Evolutionary conservation across 1,140 invertebrate genomes (phyloP).

Genomic region (Scylla paramamosain): DNA sequence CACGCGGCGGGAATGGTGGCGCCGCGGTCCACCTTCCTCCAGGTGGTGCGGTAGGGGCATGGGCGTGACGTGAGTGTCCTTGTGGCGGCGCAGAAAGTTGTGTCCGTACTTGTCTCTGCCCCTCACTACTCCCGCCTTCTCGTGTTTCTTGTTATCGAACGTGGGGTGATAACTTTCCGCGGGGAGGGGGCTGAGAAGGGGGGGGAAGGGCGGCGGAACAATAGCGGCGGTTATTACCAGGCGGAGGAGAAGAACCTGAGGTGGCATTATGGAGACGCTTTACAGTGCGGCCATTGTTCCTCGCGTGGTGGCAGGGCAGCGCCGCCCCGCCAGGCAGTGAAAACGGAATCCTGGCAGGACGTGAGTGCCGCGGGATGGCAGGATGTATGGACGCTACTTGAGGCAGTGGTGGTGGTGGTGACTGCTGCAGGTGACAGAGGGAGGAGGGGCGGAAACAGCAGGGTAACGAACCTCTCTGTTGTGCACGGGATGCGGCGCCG

Average conservation of each 20-base stretch:
- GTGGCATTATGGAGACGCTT: background rate
- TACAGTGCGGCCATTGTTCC: background rate
- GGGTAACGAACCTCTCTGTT: background rate
- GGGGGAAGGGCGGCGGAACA: background rate
- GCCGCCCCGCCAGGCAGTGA: background rate
- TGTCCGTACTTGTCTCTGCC: background rate
- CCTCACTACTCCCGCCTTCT: background rate
- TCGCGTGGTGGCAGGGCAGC: background rate
- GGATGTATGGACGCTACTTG: background rate
- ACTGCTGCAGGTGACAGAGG: background rate
- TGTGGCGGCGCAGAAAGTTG: background rate
- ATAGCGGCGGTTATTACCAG: background rate
- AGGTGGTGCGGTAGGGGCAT: background rate
- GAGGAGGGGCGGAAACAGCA: conserved; percentile 14
- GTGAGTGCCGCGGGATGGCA: background rate
- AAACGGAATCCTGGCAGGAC: background rate
- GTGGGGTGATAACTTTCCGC: conserved; percentile 18
- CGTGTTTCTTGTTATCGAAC: background rate
- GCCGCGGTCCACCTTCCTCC: background rate
- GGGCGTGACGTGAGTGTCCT: background rate
- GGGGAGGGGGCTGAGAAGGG: background rate
- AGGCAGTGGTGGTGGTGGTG: background rate
- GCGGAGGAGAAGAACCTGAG: conserved; percentile 7
- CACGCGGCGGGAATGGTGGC: background rate
- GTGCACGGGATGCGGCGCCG: background rate